phyloP scores from a whole-genome alignment of 2,797 vertebrate species.

The Oceanodroma leucorhoa region DNA sequence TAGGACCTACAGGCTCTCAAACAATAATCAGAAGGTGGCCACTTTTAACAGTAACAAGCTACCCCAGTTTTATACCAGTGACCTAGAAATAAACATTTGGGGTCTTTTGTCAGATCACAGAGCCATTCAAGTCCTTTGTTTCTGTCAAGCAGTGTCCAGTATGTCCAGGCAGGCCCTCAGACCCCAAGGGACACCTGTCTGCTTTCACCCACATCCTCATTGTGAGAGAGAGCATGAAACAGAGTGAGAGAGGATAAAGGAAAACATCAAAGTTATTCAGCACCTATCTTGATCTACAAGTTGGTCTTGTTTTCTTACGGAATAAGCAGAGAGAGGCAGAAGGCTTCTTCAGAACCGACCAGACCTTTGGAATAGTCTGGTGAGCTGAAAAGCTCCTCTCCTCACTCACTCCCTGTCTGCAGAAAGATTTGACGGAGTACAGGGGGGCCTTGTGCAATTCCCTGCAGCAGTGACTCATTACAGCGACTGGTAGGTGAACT shows the following conservation, averaged over 20 bases:
- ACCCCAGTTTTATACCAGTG: background rate
- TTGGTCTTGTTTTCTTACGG: background rate
- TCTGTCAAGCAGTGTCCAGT: background rate
- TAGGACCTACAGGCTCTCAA: background rate
- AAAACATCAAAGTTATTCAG: background rate
- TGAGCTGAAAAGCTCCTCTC: background rate
- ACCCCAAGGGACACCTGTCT: background rate
- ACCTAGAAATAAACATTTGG: background rate
- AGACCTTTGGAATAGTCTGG: background rate
- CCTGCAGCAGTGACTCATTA: conserved; percentile 33
- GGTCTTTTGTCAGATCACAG: background rate
- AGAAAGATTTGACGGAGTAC: background rate
- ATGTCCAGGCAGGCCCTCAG: background rate
- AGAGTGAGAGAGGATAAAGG: background rate
- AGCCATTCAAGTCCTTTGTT: background rate
- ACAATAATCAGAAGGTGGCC: background rate
- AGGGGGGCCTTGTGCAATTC: background rate
- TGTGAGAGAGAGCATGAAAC: background rate
- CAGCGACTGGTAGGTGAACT: conserved; percentile 20
- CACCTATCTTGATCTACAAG: background rate
- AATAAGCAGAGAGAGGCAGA: background rate
- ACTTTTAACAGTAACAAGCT: background rate
- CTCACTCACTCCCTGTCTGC: background rate
- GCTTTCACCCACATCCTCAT: background rate
- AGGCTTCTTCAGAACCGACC: background rate